Evolutionary conservation across 1,140 invertebrate genomes (phyloP).

Genomic region (Heterodera schachtii): DNA sequence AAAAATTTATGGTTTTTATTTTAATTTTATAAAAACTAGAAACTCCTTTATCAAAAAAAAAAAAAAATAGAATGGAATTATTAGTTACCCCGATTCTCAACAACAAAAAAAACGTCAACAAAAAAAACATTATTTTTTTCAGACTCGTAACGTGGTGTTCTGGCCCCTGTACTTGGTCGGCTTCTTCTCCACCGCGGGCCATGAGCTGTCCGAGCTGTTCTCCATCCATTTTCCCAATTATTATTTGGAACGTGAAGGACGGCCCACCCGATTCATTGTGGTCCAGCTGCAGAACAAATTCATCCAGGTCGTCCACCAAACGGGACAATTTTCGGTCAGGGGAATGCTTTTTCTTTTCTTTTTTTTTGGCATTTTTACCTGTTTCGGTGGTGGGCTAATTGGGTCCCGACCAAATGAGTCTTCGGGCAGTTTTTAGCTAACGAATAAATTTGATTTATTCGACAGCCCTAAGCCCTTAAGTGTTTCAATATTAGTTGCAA

Average conservation of each 20-base stretch:
- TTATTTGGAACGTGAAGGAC: conserved; percentile 33
- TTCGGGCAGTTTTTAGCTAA: no score
- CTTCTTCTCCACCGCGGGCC: conserved; percentile 29
- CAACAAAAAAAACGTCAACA: background rate
- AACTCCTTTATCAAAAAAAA: no score
- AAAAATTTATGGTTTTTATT: no score
- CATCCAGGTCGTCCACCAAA: conserved; percentile 33
- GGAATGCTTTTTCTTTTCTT: background rate
- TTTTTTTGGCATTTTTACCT: background rate
- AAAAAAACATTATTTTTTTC: conserved; percentile 24
- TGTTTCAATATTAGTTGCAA: no score
- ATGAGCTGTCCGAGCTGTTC: conserved; percentile 18
- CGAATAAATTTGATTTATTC: no score
- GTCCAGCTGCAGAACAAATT: conserved; percentile 43
- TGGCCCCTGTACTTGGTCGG: conserved; percentile 47
- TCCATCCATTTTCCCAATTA: conserved; percentile 38
- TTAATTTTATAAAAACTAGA: no score
- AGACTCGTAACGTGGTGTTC: conserved; percentile 43
- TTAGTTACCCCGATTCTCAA: background rate
- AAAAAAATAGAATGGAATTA: no score
- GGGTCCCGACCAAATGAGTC: no score
- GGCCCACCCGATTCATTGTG: conserved; percentile 23
- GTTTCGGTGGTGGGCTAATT: no score
- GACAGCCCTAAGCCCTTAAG: no score
- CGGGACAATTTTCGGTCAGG: background rate